Evolutionary conservation across 2,797 vertebrate species (phyloP).

Genomic region (Phoebastria nigripes): DNA sequence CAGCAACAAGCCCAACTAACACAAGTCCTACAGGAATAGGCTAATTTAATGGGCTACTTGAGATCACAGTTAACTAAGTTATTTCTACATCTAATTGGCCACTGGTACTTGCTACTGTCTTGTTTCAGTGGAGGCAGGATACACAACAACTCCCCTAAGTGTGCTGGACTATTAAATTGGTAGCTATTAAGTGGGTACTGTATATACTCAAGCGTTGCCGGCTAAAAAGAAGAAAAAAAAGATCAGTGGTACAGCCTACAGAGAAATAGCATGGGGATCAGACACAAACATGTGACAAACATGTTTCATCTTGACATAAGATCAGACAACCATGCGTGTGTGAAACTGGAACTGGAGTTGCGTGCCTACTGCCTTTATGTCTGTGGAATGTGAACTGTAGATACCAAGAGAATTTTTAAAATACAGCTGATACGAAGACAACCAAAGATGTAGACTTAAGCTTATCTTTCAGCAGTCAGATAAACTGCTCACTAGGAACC

Average conservation of each 20-base stretch:
- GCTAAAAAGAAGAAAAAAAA: background rate
- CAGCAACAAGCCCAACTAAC: background rate
- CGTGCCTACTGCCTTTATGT: background rate
- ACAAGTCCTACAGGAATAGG: background rate
- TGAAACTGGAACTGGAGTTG: background rate
- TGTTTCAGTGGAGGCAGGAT: background rate
- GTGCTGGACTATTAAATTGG: background rate
- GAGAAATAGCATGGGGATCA: background rate
- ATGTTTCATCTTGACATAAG: background rate
- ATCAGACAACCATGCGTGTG: background rate
- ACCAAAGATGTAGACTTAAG: background rate
- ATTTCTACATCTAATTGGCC: background rate
- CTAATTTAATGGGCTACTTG: background rate
- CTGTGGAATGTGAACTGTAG: background rate
- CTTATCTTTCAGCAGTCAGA: background rate
- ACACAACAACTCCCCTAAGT: background rate
- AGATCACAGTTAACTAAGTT: background rate
- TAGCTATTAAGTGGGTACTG: background rate
- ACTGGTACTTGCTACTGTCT: background rate
- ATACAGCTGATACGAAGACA: background rate
- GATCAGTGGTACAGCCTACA: background rate
- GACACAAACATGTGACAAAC: background rate
- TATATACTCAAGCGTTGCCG: background rate
- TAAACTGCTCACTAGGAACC: background rate
- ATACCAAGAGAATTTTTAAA: background rate